Base-by-base conservation (phyloP, 1,140 invertebrate species). In the Cryptotermes secundus region DNA sequence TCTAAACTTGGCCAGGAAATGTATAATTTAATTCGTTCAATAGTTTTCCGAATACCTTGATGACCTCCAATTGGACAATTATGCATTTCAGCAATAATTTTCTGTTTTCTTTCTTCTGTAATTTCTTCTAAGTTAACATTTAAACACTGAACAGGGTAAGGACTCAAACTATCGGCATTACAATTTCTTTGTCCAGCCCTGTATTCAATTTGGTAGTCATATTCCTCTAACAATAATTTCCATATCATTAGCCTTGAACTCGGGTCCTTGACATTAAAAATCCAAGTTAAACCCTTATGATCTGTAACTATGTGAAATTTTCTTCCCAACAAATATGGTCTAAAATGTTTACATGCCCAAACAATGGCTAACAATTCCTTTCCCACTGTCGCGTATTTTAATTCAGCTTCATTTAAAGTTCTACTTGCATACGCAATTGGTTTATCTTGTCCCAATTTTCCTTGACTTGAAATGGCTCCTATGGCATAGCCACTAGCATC, bases 151-250 rank as follows among this genome's bases (percentile, higher is more conserved):
- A 53, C 34, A 26, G 26, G 42, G 59, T 45, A 53, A 4, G 7
- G 2, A 31, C 59, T 85, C 38, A 90, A 83, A 19, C 87, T 88
- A 85, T 91, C 90, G 3, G 89, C 89, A 26, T 89, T 89, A 19
- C 84, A 85, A 85, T 91, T 91, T 31, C 85, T 83, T 86, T 86
- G 87, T 16, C 90, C 89, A 14, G 86, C 87, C 88, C 89, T 90
- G 83, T 91, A 90, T 42, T 86, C 80, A 31, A 87, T 82, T 14
- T 82, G 83, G 36, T 87, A 87, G 1, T 87, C 83, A n/a, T 83
- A 87, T 85, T 85, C 86, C 35, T 82, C 81, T 45, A 85, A 12
- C 24, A 65, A 35, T 83, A 85, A 72, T 36, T 83, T 85, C 86
- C 86, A 87, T 3, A 85, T 82, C 12, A 86, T 45, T 31, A 87